Evolutionary conservation across 2,888 invertebrate species (phyloP).

Genomic region (Calameuta pallipes): DNA sequence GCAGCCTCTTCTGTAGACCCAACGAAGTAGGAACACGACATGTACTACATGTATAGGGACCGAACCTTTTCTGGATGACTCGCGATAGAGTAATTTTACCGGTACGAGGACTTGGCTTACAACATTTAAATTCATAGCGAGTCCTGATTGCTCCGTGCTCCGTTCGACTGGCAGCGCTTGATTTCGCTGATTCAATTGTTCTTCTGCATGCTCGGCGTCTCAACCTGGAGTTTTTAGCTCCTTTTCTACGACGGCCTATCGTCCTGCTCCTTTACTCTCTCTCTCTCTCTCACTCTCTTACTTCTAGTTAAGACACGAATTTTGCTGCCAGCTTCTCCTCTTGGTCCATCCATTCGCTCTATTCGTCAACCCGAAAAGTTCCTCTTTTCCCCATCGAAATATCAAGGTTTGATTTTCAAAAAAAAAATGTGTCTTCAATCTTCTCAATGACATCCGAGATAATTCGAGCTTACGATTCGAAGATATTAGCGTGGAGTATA

Average conservation of each 20-base stretch:
- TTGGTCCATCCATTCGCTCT: neutral
- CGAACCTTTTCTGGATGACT: neutral
- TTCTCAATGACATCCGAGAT: no score
- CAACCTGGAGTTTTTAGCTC: constrained; percentile 12
- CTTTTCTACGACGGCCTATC: constrained; percentile 15
- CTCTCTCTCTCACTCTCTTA: neutral
- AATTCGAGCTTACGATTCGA: neutral
- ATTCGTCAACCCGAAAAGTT: neutral
- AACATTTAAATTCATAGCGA: constrained; percentile 49
- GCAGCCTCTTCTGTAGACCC: neutral
- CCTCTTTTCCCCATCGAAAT: neutral
- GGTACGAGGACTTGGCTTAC: constrained; percentile 16
- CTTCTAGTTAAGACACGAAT: neutral
- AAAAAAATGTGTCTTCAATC: no score
- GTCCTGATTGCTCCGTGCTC: constrained; percentile 38
- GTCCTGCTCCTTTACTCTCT: constrained; percentile 12
- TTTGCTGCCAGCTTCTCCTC: neutral
- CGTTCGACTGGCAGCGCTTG: constrained; percentile 32
- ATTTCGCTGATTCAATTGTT: constrained; percentile 53
- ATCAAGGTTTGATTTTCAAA: neutral
- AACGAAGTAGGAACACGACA: neutral
- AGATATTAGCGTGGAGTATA: neutral
- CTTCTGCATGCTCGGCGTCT: constrained; percentile 15
- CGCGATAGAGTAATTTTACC: constrained; percentile 13
- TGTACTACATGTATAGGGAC: neutral